Conservation (phyloP, 1,140 invertebrate species). For the Notospermus geniculatus region DNA sequence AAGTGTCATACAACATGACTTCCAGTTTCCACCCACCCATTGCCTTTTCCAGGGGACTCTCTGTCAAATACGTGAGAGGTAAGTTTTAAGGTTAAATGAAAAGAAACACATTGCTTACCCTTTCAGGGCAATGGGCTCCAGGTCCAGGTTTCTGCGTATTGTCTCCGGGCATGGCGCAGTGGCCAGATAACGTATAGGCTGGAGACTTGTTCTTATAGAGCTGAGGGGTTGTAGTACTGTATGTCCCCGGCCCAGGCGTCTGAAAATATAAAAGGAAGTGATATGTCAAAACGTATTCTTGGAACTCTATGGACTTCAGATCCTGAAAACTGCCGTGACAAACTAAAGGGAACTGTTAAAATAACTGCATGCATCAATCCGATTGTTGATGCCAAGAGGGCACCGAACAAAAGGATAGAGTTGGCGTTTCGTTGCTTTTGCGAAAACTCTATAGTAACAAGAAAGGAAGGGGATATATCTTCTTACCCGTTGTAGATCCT, state of each 20-base stretch:
- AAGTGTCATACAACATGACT: not conserved
- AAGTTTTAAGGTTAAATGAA: constrained; percentile 11
- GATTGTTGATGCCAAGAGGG: too few species aligned
- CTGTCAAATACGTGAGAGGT: not conserved
- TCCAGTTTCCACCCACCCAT: not conserved
- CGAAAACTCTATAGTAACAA: too few species aligned
- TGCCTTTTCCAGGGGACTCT: not conserved
- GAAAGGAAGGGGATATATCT: too few species aligned
- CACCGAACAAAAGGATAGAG: too few species aligned
- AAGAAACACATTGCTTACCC: constrained; percentile 62
- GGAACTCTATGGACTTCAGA: too few species aligned
- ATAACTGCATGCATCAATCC: too few species aligned
- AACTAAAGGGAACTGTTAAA: too few species aligned
- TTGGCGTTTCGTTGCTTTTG: not conserved
- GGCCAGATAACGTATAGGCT: constrained; percentile 78
- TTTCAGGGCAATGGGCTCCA: constrained; percentile 87
- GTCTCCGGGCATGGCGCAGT: constrained; percentile 73
- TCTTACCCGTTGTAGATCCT: constrained; percentile 45
- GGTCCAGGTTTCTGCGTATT: constrained; percentile 80
- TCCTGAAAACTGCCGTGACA: too few species aligned
- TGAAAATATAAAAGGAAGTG: constrained; percentile 26
- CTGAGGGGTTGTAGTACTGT: constrained; percentile 60
- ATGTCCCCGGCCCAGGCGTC: constrained; percentile 58
- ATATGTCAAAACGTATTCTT: too few species aligned
- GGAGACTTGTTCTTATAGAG: constrained; percentile 69